Base-by-base conservation (phyloP, 2,888 invertebrate species). In the Omphaloscelis lunosa region DNA sequence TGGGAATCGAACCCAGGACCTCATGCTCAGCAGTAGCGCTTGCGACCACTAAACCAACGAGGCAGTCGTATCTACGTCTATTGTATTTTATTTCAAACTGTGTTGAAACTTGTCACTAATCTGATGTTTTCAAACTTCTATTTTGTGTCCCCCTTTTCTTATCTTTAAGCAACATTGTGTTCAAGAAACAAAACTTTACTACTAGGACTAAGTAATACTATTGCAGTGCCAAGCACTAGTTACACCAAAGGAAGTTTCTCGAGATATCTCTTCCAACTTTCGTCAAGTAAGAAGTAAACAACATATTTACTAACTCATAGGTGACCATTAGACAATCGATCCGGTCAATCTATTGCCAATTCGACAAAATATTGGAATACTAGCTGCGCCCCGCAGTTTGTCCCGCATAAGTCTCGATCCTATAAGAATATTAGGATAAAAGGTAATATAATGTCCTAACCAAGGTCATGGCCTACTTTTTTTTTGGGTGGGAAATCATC, bases 201-300 rank as follows among this genome's bases (percentile, higher is more conserved):
- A 48, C 20, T 27, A 65, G 27, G 56, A 41, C 17, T 23, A 41
- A 75, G 56, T 66, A 62, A 73, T 48, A 34, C 56, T 61, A 58
- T 66, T 68, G 48, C 59, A 66, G 59, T 63, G 5, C 62, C 17
- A 67, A 71, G 29, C 34, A 59, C 39, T 27, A 63, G 56, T 66
- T n/a, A 59, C 74, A 62, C 62, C 53, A 11, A 27, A n/a, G 11
- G 27, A 59, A 84, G 39, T 71, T 74, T 48, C n/a, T 53, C 12
- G 15, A 77, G n/a, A 62, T 79, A 51, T 69, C 45, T 80, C 41
- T 53, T 20, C 27, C 41, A 75, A 69, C 39, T 58, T 61, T 51
- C 23, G 4, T 59, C 48, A 59, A 66, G 53, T 51, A 51, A 59
- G 34, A 20, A 65, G 59, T 81, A 62, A 79, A 63, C 34, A 61